Evolutionary conservation across 2,797 vertebrate genomes (phyloP).

Genomic region (Lithobates pipiens): DNA sequence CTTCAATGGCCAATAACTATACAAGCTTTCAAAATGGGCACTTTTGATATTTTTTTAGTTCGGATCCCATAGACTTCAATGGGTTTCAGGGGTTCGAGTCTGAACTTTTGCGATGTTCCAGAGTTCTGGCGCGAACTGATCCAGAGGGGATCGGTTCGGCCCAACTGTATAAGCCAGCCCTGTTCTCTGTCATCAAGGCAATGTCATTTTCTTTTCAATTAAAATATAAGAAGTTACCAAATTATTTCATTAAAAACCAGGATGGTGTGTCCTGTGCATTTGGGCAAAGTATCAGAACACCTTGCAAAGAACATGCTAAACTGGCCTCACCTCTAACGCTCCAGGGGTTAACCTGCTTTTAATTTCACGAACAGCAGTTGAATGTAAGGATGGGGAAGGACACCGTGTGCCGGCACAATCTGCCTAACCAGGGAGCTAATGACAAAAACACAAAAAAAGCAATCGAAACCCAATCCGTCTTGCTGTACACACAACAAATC

Average conservation of each 20-base stretch:
- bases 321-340: not conserved
- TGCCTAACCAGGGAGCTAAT: conserved; percentile 31
- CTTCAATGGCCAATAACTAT: too few relatives aligned
- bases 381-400: conserved; percentile 27
- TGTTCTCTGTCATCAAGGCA: not conserved
- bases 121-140: too few relatives aligned
- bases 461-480: conserved; percentile 67
- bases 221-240: not conserved
- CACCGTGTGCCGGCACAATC: conserved; percentile 52
- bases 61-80: too few relatives aligned
- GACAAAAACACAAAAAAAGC: conserved; percentile 58
- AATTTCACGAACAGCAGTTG: not conserved
- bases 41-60: too few relatives aligned
- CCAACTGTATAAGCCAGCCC: not conserved
- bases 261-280: not conserved
- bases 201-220: not conserved
- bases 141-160: too few relatives aligned
- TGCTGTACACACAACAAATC: conserved; percentile 60
- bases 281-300: not conserved
- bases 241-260: not conserved
- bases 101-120: too few relatives aligned
- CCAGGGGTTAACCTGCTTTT: conserved; percentile 36
- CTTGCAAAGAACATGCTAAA: not conserved
- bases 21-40: too few relatives aligned
- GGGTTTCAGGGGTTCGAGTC: too few relatives aligned